Percentiles rank a stretch among this genome's conserved stretches.
Conservation (phyloP, 2,113 vertebrate genomes). For the Fregetta grallaria region DNA sequence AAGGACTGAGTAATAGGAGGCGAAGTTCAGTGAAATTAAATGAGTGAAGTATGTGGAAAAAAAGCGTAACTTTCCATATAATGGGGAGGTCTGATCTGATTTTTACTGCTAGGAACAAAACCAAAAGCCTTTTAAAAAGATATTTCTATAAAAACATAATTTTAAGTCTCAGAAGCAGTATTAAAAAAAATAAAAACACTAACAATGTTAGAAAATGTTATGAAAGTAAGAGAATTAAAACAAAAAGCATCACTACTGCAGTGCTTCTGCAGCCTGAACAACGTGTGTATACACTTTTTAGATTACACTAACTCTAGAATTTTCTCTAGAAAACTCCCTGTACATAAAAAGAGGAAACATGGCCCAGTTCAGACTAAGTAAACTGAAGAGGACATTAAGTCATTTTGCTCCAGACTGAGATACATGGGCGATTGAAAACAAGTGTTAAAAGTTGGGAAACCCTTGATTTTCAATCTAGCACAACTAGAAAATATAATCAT, state of each 20-base stretch:
- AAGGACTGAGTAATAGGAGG: background rate
- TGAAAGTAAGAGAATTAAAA: background rate
- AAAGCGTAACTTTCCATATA: background rate
- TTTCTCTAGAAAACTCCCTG: background rate
- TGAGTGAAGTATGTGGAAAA: background rate
- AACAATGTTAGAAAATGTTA: background rate
- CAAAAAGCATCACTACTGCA: background rate
- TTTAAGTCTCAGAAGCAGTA: background rate
- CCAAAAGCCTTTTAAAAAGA: background rate
- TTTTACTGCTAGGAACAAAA: background rate
- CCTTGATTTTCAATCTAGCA: background rate
- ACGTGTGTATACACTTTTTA: background rate
- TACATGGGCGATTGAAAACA: background rate
- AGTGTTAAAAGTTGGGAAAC: background rate
- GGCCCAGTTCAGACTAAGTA: background rate
- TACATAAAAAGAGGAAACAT: background rate
- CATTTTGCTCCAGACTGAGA: background rate
- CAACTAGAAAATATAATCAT: background rate
- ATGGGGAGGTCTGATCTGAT: background rate
- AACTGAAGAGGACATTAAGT: background rate
- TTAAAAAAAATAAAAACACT: background rate
- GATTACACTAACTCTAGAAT: background rate
- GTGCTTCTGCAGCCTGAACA: background rate
- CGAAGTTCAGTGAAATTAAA: background rate
- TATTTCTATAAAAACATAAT: background rate